phyloP scores from a whole-genome alignment of 2,797 vertebrate species.

The Bryconaethiops microstoma region DNA sequence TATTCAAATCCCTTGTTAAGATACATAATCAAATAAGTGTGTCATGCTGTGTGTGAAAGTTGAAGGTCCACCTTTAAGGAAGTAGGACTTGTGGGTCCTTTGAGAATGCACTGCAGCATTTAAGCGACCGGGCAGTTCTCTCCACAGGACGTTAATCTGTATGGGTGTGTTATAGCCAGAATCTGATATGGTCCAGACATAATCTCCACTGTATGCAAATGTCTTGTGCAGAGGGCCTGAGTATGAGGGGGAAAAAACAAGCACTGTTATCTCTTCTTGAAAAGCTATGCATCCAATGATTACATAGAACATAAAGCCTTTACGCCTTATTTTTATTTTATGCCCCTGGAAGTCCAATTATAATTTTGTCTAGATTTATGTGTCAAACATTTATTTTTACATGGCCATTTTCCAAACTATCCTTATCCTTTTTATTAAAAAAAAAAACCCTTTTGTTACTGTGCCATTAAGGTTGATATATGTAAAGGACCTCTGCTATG shows the following conservation, averaged over 20 bases:
- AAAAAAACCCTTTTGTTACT: too few relatives aligned
- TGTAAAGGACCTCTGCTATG: too few relatives aligned
- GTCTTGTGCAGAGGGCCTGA: conserved; percentile 79
- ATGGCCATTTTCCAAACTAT: too few relatives aligned
- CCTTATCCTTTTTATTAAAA: too few relatives aligned
- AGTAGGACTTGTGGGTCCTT: conserved; percentile 80
- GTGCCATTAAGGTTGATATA: too few relatives aligned
- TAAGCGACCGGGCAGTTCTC: conserved; percentile 79
- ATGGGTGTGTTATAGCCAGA: conserved; percentile 70
- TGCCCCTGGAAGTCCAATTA: too few relatives aligned
- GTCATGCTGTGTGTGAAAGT: background rate
- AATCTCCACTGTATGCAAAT: conserved; percentile 81
- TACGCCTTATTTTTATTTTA: background rate
- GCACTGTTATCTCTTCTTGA: background rate
- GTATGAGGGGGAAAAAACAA: background rate
- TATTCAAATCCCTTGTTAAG: background rate
- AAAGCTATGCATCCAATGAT: background rate
- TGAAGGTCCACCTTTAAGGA: conserved; percentile 79
- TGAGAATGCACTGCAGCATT: conserved; percentile 83
- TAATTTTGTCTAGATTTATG: too few relatives aligned
- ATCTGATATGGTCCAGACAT: conserved; percentile 82
- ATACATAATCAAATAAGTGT: background rate
- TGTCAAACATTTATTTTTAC: too few relatives aligned
- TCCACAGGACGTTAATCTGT: conserved; percentile 79
- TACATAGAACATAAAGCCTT: background rate